These are phyloP conservation scores for Pristiophorus japonicus DNA, from an alignment of 2,113 vertebrate genomes.

Conservation along the genomic window DNA sequence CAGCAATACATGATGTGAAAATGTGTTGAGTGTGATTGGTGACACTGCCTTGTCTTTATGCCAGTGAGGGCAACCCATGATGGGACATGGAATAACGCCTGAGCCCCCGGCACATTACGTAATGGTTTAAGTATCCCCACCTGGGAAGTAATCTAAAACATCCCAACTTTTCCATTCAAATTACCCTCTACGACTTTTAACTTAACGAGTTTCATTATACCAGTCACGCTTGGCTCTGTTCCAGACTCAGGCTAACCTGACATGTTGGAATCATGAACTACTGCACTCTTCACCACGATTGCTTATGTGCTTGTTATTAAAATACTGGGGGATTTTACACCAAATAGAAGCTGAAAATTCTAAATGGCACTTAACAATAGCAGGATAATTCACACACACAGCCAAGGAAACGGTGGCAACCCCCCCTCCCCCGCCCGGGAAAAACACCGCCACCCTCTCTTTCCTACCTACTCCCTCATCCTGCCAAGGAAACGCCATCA, in stretches of 20 bases:
- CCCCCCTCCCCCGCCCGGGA: too few species aligned
- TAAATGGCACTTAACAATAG: background rate
- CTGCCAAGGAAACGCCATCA: too few species aligned
- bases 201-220: background rate
- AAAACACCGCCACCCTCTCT: too few species aligned
- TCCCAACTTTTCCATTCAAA: background rate
- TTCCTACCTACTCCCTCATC: too few species aligned
- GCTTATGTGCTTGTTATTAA: background rate
- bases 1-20: background rate
- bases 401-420: too few species aligned
- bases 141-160: background rate
- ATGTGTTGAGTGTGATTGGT: background rate
- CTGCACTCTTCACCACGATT: background rate
- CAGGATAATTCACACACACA: background rate
- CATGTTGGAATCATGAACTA: background rate
- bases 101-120: background rate
- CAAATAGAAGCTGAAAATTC: background rate
- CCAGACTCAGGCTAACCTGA: background rate
- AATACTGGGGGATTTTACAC: background rate
- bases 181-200: background rate
- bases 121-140: background rate
- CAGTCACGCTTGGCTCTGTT: background rate
- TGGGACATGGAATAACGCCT: background rate
- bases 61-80: background rate
- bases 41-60: background rate